Evolutionary conservation across 2,888 invertebrate genomes (phyloP), one percentile per base, ranked within the genome.

Genomic region (Sinhomidia bicolor): DNA sequence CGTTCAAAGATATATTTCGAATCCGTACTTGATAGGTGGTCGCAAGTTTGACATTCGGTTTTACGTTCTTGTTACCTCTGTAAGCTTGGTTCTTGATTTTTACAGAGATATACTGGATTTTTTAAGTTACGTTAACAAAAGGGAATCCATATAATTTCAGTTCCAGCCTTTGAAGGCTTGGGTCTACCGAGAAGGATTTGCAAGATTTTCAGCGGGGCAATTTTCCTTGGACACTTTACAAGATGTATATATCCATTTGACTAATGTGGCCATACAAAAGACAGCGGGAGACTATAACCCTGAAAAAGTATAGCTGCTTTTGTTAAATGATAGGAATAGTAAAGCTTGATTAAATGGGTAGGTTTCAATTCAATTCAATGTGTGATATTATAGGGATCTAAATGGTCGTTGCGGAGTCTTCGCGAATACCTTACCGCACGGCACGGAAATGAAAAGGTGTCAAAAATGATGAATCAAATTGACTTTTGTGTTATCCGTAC

Each of bases 11-110:
- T 98, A 97, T 93, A 96, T 98, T 87, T 95, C 96, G 89, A 96
- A 96, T 92, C 98, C 98, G 0, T 96, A 96, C 93, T 95, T 98
- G 68, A 97, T 99, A 92, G 98, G 98, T 93, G 98, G 97, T 51
- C 98, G 97, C 94, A 99, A 99, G 94, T 99, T 99, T 94, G 99
- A 99, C 94, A 95, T 99, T 92, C 95, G 99, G 12, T 94, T 99
- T 57, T 99, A 99, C 94, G 98, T 99, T 44, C 95, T 99, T 36
- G 97, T 99, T 17, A 98, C 99, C 0, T 91, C 91, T 10, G 90
- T 91, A 89, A 81, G 78, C 71, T 54, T n/a, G n/a, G n/a, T n/a
- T n/a, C n/a, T n/a, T n/a, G n/a, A n/a, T n/a, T n/a, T n/a, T n/a
- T n/a, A n/a, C n/a, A n/a, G n/a, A n/a, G n/a, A n/a, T n/a, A n/a